phyloP scores from a whole-genome alignment of 2,797 vertebrate genomes.

The Lagothrix lagotricha region DNA sequence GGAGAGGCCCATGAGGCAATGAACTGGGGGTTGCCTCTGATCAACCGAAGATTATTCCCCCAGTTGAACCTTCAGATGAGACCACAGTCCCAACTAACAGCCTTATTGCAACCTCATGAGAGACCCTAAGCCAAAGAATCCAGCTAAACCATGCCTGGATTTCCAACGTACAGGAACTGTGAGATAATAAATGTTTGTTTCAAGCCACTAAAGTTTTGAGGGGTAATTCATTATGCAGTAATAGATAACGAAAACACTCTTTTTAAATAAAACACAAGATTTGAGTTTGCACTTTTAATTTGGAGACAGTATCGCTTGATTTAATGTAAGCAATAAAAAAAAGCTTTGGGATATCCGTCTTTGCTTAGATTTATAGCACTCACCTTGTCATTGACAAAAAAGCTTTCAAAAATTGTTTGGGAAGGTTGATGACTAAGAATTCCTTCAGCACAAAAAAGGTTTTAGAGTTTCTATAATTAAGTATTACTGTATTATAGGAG shows the following conservation, averaged over 20 bases:
- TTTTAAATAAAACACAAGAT: neutral
- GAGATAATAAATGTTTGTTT: neutral
- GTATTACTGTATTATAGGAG: neutral
- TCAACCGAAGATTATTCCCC: neutral
- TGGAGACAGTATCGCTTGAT: neutral
- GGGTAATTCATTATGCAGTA: neutral
- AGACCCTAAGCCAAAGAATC: neutral
- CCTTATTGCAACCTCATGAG: neutral
- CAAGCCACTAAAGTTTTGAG: constrained; percentile 3
- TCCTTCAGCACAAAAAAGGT: neutral
- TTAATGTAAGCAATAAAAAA: neutral
- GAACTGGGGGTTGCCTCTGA: neutral
- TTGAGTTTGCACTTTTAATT: neutral
- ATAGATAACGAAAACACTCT: neutral
- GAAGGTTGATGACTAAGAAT: neutral
- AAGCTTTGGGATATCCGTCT: neutral
- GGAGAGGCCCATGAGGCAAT: neutral
- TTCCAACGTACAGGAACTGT: neutral
- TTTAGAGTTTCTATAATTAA: neutral
- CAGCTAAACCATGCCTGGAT: neutral
- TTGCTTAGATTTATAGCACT: neutral
- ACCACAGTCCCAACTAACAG: neutral
- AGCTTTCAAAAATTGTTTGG: constrained; percentile 29
- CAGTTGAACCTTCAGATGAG: neutral
- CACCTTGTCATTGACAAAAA: neutral